These are phyloP conservation scores for Kryphioiulus occultus DNA, from an alignment of 2,888 invertebrate species.

Conservation along the genomic window DNA sequence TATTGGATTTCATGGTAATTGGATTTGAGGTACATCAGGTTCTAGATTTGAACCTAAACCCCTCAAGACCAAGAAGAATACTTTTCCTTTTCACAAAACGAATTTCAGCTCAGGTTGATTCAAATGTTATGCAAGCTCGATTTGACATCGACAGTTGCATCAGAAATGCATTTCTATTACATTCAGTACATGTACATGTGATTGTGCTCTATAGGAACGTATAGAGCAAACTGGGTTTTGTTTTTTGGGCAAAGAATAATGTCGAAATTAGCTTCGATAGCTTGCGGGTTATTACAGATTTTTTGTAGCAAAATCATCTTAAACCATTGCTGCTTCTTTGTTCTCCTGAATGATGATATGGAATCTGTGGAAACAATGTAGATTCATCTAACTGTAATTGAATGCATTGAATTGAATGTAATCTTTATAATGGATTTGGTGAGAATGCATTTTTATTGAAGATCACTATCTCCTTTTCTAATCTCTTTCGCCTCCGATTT, in stretches of 20 bases:
- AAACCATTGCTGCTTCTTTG: background rate
- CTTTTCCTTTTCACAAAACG: background rate
- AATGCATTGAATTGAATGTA: background rate
- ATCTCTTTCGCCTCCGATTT: background rate
- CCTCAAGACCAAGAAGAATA: background rate
- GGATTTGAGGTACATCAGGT: background rate
- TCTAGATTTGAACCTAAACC: background rate
- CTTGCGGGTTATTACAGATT: too few relatives aligned
- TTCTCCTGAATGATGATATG: background rate
- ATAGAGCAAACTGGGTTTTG: too few relatives aligned
- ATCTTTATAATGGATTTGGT: background rate
- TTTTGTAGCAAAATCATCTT: too few relatives aligned
- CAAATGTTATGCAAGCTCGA: background rate
- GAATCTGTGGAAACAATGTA: background rate
- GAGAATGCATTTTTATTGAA: background rate
- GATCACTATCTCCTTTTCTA: background rate
- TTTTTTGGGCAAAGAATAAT: too few relatives aligned
- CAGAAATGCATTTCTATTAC: background rate
- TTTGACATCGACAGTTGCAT: background rate
- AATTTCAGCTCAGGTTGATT: background rate
- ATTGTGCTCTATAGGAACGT: too few relatives aligned
- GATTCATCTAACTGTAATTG: background rate
- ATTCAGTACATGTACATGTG: background rate
- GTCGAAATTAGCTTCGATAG: too few relatives aligned
- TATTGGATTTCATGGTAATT: background rate